Conservation (phyloP, 2,888 invertebrate genomes). For the Leptodirus hochenwartii region DNA sequence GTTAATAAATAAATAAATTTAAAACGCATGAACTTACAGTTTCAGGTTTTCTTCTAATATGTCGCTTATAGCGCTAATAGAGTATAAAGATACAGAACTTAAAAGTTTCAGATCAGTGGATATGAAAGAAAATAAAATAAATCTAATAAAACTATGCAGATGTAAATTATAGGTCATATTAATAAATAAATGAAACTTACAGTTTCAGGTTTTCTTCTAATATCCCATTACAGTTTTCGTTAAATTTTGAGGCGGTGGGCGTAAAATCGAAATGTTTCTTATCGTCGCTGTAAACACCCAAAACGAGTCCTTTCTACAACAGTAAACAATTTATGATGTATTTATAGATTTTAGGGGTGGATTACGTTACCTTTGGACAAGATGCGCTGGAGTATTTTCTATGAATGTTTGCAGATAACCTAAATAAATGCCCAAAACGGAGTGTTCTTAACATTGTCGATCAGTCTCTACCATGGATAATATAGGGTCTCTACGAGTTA, state of each 20-base stretch:
- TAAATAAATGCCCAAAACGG: too few species aligned
- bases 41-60: slow-evolving; percentile 29
- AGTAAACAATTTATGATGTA: too few species aligned
- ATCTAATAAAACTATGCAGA: not conserved
- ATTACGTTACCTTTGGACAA: too few species aligned
- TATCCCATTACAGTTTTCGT: slow-evolving; percentile 29
- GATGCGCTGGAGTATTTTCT: too few species aligned
- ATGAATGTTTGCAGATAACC: too few species aligned
- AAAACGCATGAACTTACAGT: slow-evolving; percentile 29
- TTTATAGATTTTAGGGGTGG: too few species aligned
- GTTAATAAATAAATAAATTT: not conserved
- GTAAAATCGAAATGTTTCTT: slow-evolving; percentile 27
- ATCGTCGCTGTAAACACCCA: slow-evolving; percentile 31
- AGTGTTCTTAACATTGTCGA: too few species aligned
- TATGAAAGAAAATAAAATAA: slow-evolving; percentile 17
- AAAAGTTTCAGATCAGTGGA: slow-evolving; percentile 19
- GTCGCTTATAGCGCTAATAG: too few species aligned
- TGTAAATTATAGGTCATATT: slow-evolving; percentile 7
- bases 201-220: slow-evolving; percentile 28
- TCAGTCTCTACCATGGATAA: too few species aligned
- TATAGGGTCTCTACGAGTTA: too few species aligned
- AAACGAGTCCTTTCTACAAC: slow-evolving; percentile 34
- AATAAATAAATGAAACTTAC: slow-evolving; percentile 25
- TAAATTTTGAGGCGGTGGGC: slow-evolving; percentile 29
- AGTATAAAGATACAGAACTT: slow-evolving; percentile 18